Evolutionary conservation across 2,888 invertebrate genomes (phyloP).

Genomic region (Limnephilus auricula): DNA sequence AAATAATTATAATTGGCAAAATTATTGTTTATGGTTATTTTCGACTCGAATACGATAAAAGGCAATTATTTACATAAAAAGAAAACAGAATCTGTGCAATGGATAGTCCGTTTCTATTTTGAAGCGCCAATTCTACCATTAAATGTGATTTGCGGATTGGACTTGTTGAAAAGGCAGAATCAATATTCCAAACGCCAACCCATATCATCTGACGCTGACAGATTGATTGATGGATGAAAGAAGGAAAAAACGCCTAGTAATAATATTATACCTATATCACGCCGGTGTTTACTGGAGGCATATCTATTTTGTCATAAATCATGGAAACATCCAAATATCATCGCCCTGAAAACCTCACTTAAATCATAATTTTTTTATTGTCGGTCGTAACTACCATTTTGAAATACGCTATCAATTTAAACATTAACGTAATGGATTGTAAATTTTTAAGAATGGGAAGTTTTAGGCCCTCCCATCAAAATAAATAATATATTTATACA

Average conservation of each 20-base stretch:
- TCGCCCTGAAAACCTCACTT: neutral
- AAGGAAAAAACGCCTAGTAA: neutral
- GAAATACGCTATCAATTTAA: neutral
- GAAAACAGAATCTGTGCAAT: neutral
- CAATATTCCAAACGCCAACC: slow-evolving; percentile 28
- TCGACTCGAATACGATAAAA: too few relatives aligned
- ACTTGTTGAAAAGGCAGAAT: slow-evolving; percentile 24
- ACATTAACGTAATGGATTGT: neutral
- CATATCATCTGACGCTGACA: slow-evolving; percentile 14
- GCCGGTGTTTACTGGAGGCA: neutral
- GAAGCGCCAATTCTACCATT: neutral
- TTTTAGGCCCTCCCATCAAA: neutral
- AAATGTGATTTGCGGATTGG: slow-evolving; percentile 18
- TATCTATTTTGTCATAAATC: slow-evolving; percentile 16
- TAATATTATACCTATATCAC: neutral
- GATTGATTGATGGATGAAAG: slow-evolving; percentile 9
- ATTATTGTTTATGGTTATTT: too few relatives aligned
- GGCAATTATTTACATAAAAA: neutral
- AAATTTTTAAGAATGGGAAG: neutral
- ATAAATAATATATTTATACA: too few relatives aligned
- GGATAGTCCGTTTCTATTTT: neutral
- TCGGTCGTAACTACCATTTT: neutral
- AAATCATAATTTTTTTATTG: neutral
- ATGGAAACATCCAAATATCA: neutral
- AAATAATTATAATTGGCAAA: too few relatives aligned